phyloP scores from a whole-genome alignment of 2,888 invertebrate genomes.

The Oasisia sp. region DNA sequence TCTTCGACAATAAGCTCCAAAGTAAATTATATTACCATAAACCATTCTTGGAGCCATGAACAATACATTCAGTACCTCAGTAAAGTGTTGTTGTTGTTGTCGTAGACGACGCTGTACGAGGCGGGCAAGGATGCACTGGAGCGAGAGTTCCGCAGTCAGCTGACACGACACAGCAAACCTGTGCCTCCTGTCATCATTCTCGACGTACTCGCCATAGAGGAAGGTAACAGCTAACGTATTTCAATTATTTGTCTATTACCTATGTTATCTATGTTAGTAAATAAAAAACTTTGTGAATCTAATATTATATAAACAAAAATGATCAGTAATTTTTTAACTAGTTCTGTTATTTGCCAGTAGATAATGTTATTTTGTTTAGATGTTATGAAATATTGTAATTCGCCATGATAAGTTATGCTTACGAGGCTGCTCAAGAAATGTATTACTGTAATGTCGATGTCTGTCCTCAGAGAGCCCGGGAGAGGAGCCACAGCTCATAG shows the following conservation, averaged over 20 bases:
- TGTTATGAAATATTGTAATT: constrained; percentile 14
- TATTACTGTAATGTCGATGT: not conserved
- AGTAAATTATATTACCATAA: too few species aligned
- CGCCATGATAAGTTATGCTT: too few species aligned
- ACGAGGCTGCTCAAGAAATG: too few species aligned
- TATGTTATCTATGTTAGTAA: too few species aligned
- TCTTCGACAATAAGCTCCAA: too few species aligned
- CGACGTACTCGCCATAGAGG: constrained; percentile 87
- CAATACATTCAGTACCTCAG: too few species aligned
- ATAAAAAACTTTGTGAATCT: too few species aligned
- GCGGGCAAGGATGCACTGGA: constrained; percentile 86
- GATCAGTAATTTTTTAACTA: not conserved
- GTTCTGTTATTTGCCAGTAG: not conserved
- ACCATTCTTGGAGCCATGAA: too few species aligned
- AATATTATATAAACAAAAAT: too few species aligned
- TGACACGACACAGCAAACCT: constrained; percentile 87
- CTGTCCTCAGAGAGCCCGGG: constrained; percentile 24
- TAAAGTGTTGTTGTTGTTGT: constrained; percentile 22
- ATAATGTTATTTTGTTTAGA: constrained; percentile 18
- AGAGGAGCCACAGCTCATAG: constrained; percentile 66
- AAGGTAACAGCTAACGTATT: constrained; percentile 69
- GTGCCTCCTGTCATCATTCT: constrained; percentile 87
- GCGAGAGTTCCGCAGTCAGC: constrained; percentile 85
- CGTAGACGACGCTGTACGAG: constrained; percentile 64
- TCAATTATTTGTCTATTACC: too few species aligned